phyloP scores from a whole-genome alignment of 2,797 vertebrate species.

The Sebastes nivosus region DNA sequence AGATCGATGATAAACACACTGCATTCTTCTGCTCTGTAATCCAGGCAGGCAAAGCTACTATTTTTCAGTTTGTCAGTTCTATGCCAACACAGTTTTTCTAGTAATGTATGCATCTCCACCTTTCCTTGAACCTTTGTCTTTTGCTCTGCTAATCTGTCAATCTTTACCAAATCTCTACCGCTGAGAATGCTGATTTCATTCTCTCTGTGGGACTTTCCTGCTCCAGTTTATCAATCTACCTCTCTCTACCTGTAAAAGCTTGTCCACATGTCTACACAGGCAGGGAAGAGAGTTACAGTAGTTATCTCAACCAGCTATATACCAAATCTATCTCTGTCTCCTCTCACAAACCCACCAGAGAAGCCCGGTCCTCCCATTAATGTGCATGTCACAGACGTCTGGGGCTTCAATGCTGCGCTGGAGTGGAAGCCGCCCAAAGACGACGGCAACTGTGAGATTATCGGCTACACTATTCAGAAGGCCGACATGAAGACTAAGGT shows the following conservation, averaged over 20 bases:
- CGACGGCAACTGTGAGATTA: constrained; percentile 89
- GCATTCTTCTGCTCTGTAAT: constrained; percentile 41
- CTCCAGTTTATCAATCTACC: constrained; percentile 37
- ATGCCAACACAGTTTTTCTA: constrained; percentile 23
- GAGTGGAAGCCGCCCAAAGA: constrained; percentile 91
- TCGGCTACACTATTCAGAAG: constrained; percentile 89
- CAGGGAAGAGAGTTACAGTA: neutral
- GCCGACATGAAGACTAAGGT: constrained; percentile 92
- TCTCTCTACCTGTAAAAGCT: constrained; percentile 8
- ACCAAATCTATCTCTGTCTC: neutral
- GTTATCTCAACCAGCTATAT: constrained; percentile 1
- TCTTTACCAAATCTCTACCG: constrained; percentile 48
- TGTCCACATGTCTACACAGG: constrained; percentile 3
- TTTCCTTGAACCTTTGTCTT: constrained; percentile 51
- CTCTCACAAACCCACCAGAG: constrained; percentile 72
- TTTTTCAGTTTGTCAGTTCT: constrained; percentile 48
- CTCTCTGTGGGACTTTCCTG: constrained; percentile 33
- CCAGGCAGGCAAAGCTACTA: constrained; percentile 17
- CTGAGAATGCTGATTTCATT: constrained; percentile 34
- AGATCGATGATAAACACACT: constrained; percentile 48
- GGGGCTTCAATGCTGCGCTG: constrained; percentile 90
- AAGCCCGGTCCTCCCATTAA: constrained; percentile 85
- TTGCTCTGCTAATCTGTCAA: constrained; percentile 52
- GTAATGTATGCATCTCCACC: constrained; percentile 21
- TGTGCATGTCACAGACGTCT: constrained; percentile 87